phyloP scores from a whole-genome alignment of 92 coral and sea anemone genomes.

The Palythoa grandis region DNA sequence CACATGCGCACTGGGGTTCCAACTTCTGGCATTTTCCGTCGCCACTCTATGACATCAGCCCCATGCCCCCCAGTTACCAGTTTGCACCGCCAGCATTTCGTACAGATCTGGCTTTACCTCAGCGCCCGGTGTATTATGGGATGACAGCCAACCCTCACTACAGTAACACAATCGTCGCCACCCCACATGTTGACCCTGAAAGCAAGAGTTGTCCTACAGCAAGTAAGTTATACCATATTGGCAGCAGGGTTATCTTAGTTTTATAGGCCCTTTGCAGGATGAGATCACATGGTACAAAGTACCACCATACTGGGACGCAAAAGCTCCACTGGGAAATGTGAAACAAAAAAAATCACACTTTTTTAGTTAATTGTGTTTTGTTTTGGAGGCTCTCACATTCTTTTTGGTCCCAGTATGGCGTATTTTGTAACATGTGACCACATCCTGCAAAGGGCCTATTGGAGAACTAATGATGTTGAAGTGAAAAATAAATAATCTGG shows the following conservation, averaged over 20 bases:
- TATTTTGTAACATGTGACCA: too few relatives aligned
- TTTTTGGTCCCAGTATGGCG: too few relatives aligned
- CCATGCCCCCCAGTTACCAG: constrained; percentile 35
- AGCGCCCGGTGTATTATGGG: constrained; percentile 40
- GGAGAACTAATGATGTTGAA: too few relatives aligned
- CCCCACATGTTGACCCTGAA: not conserved
- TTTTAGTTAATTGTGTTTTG: too few relatives aligned
- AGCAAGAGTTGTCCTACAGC: not conserved
- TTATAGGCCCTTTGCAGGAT: too few relatives aligned
- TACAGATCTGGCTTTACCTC: not conserved
- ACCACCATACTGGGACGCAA: too few relatives aligned
- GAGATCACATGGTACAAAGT: too few relatives aligned
- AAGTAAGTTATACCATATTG: constrained; percentile 3
- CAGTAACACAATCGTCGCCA: not conserved
- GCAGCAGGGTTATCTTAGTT: not conserved
- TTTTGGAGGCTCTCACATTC: too few relatives aligned
- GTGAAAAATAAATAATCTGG: too few relatives aligned
- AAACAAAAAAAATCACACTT: too few relatives aligned
- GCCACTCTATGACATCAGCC: constrained; percentile 39
- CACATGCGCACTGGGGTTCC: constrained; percentile 37
- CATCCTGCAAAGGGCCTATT: too few relatives aligned
- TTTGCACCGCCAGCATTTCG: constrained; percentile 10
- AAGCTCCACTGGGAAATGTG: too few relatives aligned
- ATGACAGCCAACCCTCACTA: constrained; percentile 20
- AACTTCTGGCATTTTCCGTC: constrained; percentile 31